Percentiles rank a stretch among this genome's conserved stretches.
These are phyloP conservation scores for Porphyrio hochstetteri DNA, from an alignment of 2,113 vertebrate genomes.

Conservation along the genomic window DNA sequence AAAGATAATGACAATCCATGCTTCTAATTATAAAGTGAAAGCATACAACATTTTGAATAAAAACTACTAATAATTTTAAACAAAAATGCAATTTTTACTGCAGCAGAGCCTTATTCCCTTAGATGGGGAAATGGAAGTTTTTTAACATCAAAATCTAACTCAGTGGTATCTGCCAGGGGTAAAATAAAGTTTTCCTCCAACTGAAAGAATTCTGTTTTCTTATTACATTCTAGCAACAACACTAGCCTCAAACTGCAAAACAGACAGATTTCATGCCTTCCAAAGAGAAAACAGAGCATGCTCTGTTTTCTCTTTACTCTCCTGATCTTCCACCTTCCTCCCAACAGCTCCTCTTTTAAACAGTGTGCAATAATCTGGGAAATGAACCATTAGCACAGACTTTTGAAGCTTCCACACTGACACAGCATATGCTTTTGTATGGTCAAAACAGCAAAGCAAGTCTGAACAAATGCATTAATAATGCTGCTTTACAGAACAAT, in stretches of 20 bases:
- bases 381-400: not conserved
- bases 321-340: not conserved
- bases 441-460: not conserved
- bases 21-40: not conserved
- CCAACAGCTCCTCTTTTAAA: not conserved
- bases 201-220: not conserved
- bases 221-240: not conserved
- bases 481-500: not conserved
- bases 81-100: not conserved
- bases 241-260: not conserved
- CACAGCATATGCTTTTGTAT: not conserved
- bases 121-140: not conserved
- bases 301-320: not conserved
- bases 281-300: not conserved
- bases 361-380: not conserved
- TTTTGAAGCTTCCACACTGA: not conserved
- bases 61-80: not conserved
- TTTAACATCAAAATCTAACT: not conserved
- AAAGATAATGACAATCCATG: not conserved
- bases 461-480: not conserved
- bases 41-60: not conserved
- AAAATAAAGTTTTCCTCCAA: not conserved
- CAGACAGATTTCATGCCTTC: not conserved
- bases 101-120: not conserved
- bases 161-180: not conserved